Evolutionary conservation across 2,888 invertebrate species (phyloP).

Genomic region (Pammene fasciana): DNA sequence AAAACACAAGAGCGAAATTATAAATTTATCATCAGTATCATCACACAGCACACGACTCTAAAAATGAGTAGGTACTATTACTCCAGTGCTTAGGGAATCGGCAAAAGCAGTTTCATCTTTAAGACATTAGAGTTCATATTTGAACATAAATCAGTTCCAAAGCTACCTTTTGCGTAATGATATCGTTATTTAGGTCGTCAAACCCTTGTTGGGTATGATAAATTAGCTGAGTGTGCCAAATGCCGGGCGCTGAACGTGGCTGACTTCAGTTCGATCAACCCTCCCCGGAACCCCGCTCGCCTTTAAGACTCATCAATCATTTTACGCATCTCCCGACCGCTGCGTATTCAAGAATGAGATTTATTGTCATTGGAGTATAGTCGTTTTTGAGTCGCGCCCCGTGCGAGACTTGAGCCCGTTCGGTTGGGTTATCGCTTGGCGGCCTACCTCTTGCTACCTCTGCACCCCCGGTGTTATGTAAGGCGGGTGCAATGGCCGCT

Average conservation of each 20-base stretch:
- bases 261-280: constrained; percentile 79
- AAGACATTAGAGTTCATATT: background rate
- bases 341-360: constrained; percentile 54
- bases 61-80: too few relatives aligned
- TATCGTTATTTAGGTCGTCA: constrained; percentile 43
- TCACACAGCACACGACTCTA: too few relatives aligned
- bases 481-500: constrained; percentile 80
- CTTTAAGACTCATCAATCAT: constrained; percentile 76
- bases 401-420: constrained; percentile 55
- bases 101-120: too few relatives aligned
- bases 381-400: constrained; percentile 54
- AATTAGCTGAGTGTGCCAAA: constrained; percentile 66
- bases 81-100: too few relatives aligned
- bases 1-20: too few relatives aligned
- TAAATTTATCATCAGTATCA: too few relatives aligned
- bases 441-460: constrained; percentile 73
- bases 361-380: constrained; percentile 60
- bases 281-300: constrained; percentile 54
- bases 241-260: constrained; percentile 71
- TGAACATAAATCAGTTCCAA: background rate
- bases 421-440: constrained; percentile 46
- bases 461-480: constrained; percentile 80
- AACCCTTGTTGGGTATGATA: constrained; percentile 55
- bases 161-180: constrained; percentile 5
- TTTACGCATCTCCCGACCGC: constrained; percentile 59